These are phyloP conservation scores for Hipparchia semele DNA, from an alignment of 2,888 invertebrate genomes.

Conservation along the genomic window DNA sequence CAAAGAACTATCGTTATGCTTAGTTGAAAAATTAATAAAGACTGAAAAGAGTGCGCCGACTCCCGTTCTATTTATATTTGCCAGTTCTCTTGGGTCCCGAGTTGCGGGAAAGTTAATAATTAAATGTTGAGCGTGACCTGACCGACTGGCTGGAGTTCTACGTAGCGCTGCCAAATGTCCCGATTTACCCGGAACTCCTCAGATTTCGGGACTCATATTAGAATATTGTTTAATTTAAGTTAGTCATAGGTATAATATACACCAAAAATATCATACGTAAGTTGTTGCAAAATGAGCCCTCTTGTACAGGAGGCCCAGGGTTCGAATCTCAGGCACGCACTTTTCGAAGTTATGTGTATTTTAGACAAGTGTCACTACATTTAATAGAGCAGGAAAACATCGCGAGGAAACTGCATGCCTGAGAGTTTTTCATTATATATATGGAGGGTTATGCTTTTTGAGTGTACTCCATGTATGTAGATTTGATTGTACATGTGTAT, in stretches of 20 bases:
- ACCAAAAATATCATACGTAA: too few species aligned
- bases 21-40: constrained; percentile 39
- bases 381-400: too few species aligned
- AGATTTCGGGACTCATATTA: background rate
- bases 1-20: constrained; percentile 32
- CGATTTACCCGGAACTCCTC: constrained; percentile 6
- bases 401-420: too few species aligned
- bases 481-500: too few species aligned
- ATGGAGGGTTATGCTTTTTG: too few species aligned
- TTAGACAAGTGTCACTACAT: too few species aligned
- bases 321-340: too few species aligned
- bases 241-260: background rate
- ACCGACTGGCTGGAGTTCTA: constrained; percentile 36
- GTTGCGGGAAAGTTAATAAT: constrained; percentile 48
- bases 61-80: constrained; percentile 43
- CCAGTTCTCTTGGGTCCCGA: constrained; percentile 44
- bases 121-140: constrained; percentile 46
- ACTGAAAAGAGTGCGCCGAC: constrained; percentile 41
- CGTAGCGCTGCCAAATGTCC: constrained; percentile 30
- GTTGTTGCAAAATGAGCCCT: too few species aligned
- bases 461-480: too few species aligned
- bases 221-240: constrained; percentile 5
- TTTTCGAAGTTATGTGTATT: too few species aligned
- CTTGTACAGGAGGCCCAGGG: too few species aligned
- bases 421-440: too few species aligned